Evolutionary conservation across 2,797 vertebrate species (phyloP), one percentile per base, ranked within the genome.

Genomic region (Gymnoscopelus braueri): DNA sequence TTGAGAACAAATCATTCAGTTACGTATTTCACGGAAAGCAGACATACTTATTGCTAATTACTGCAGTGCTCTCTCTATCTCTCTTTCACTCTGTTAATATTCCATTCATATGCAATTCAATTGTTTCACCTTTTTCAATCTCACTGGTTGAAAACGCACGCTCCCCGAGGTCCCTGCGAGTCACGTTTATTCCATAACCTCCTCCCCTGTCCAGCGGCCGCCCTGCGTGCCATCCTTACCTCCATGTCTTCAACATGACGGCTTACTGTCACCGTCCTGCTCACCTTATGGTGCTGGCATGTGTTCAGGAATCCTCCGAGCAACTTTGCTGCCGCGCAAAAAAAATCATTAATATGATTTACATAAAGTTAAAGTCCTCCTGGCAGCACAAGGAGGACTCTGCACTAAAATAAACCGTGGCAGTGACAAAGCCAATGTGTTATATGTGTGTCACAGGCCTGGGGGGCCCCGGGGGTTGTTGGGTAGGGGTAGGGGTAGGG

Each of bases 341-440:
- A 91, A 93, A 91, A 94, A 93, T 80, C 91, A 94, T 94, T 94
- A 93, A 92, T 92, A 93, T 89, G 88, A 94, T 94, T 95, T 94
- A 93, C 92, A 94, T 93, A 93, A 92, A 93, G 92, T 88, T 88
- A 90, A 89, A 88, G 75, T 76, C 77, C 81, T 71, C 80, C 64
- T 71, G 3, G 80, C 74, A 87, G 80, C 89, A 29, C 2, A 77
- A 83, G 68, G 76, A 84, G 76, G 82, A 77, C 32, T 19, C 32
- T 35, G 75, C 77, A 91, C 83, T 89, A 92, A 94, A 94, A 93
- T 79, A 94, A 94, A 90, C 89, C 75, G 73, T 71, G 83, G 74
- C 3, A 77, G 69, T 91, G 92, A 92, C 93, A 92, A 90, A 88
- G 87, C 86, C 92, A 85, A 92, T 92, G 93, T 87, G 92, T 94